These are phyloP conservation scores for Halcyon malimbica DNA, from an alignment of 2,113 vertebrate genomes.

Conservation along the genomic window DNA sequence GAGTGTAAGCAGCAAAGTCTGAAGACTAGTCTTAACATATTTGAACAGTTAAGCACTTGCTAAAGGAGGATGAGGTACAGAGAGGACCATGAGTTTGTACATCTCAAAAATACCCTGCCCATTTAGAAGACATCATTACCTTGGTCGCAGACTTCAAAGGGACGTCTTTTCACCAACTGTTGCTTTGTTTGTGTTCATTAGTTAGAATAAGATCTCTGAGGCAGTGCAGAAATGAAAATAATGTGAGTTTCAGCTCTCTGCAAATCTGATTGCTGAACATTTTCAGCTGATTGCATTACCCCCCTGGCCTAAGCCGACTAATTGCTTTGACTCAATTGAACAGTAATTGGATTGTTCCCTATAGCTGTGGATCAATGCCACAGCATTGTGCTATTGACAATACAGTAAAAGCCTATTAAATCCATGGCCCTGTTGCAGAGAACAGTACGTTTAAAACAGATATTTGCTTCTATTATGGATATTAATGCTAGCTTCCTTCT, in stretches of 20 bases:
- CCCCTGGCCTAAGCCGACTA: constrained; percentile 11
- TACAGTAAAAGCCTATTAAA: constrained; percentile 41
- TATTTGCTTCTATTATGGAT: neutral
- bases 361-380: constrained; percentile 32
- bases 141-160: neutral
- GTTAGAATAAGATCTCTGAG: neutral
- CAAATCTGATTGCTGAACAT: constrained; percentile 14
- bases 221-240: neutral
- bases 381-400: constrained; percentile 5
- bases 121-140: neutral
- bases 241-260: neutral
- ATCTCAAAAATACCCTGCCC: neutral
- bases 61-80: neutral
- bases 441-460: neutral
- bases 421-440: neutral
- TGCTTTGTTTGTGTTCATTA: neutral
- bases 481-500: neutral
- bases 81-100: neutral
- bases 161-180: neutral
- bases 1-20: neutral
- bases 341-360: constrained; percentile 39
- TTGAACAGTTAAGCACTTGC: neutral
- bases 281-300: constrained; percentile 31
- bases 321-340: constrained; percentile 37
- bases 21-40: neutral